Percentiles rank a stretch among this genome's conserved stretches.
phyloP scores from a whole-genome alignment of 2,113 vertebrate species.

The Etheostoma cragini region DNA sequence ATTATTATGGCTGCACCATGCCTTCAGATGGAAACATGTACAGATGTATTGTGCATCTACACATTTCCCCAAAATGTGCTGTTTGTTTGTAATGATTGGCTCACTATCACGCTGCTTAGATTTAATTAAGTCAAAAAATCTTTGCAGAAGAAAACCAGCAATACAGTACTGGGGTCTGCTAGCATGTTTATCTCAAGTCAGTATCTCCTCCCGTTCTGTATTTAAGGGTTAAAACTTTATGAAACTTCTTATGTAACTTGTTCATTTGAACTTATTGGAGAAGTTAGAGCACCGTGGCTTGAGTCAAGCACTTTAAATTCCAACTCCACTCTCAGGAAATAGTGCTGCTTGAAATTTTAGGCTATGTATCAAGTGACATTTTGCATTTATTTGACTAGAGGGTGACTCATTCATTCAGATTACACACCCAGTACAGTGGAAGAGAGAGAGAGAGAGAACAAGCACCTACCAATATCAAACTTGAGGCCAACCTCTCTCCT shows the following conservation, averaged over 20 bases:
- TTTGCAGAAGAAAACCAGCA: no score
- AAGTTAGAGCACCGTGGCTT: not conserved
- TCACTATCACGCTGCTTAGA: no score
- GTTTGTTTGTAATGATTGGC: no score
- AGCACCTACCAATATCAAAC: slow-evolving; percentile 66
- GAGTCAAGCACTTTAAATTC: not conserved
- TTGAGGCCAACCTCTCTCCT: slow-evolving; percentile 65
- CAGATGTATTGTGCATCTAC: no score
- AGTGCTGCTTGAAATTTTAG: slow-evolving; percentile 12
- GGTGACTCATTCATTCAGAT: slow-evolving; percentile 73
- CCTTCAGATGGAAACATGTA: no score
- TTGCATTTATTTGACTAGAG: slow-evolving; percentile 13
- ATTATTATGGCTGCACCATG: no score
- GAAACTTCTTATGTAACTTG: not conserved
- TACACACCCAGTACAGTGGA: slow-evolving; percentile 39
- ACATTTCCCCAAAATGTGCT: no score
- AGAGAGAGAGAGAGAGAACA: slow-evolving; percentile 26
- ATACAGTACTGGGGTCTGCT: no score
- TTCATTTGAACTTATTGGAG: not conserved
- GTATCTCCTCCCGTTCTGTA: no score
- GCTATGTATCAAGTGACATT: slow-evolving; percentile 20
- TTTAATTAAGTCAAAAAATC: no score
- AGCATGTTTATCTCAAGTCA: no score
- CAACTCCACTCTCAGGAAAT: not conserved
- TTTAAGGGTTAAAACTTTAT: no score